Base-by-base conservation (phyloP, 2,797 vertebrate genomes). In the Notamacropus eugenii region DNA sequence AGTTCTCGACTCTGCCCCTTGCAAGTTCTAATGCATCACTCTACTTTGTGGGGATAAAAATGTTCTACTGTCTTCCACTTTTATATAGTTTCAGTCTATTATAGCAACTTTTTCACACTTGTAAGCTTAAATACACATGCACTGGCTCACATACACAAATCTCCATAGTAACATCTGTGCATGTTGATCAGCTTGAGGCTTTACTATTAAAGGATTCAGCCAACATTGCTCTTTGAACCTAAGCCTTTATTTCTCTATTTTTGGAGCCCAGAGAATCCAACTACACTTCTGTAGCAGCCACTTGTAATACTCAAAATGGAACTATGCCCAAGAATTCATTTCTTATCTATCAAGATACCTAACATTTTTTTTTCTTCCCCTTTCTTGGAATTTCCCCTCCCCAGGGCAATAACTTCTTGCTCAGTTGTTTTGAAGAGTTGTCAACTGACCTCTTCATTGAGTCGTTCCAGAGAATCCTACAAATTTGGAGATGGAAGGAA, bases 101-200 rank as follows among this genome's bases (percentile, higher is more conserved):
- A 95, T 93, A 97, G 22, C 94, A 96, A 97, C 96, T 95, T 97
- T 95, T 97, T 98, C 98, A 97, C 97, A 98, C 97, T 96, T 94
- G 93, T 95, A 97, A 98, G 98, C 97, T 97, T 87, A 92, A 97
- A 97, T 94, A 97, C 96, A 96, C 91, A 97, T 92, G 90, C 94
- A 46, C 94, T 56, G 93, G 90, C 91, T 95, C 92, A 91, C 54
- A 27, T 92, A 94, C 52, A 91, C 93, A 96, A 52, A 98, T 98
- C 98, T 98, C 98, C 98, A 98, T 97, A 98, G 98, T 97, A 98
- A 98, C 98, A 97, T 97, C 97, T 91, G 97, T 94, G 98, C 97
- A 54, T 96, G 97, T 28, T 97, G 95, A 95, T 95, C 97, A 97
- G 97, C 59, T 31, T 95, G 98, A 94, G 97, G 91, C 96, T 97